Percentiles rank a stretch among this genome's conserved stretches.
Conservation (phyloP, 1,140 invertebrate species). For the Drosophila pallidifrons region DNA sequence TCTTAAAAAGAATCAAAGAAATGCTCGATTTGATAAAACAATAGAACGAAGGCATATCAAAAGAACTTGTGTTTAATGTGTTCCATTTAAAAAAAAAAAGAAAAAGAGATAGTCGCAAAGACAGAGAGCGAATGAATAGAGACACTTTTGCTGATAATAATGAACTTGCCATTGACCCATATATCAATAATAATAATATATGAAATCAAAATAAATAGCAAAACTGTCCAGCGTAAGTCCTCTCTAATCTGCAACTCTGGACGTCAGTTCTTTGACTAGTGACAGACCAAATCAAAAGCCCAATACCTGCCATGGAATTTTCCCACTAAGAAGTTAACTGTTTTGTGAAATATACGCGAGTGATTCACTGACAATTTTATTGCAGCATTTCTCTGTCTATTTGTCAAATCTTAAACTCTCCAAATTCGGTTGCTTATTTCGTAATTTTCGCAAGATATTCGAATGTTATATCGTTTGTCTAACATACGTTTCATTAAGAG, state of each 20-base stretch:
- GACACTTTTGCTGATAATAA: slow-evolving; percentile 22
- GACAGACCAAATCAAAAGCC: neutral
- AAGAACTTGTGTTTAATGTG: neutral
- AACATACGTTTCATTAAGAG: slow-evolving; percentile 11
- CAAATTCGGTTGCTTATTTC: too few relatives aligned
- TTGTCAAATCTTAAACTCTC: too few relatives aligned
- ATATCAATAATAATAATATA: slow-evolving; percentile 14
- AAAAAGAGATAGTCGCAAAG: neutral
- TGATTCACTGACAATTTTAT: slow-evolving; percentile 1
- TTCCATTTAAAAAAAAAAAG: neutral
- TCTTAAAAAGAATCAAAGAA: neutral
- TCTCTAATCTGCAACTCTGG: slow-evolving; percentile 1
- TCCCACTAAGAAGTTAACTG: neutral
- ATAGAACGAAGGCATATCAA: neutral
- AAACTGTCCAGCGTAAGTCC: slow-evolving; percentile 6
- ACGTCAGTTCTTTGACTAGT: neutral
- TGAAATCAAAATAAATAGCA: neutral
- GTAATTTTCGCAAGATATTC: too few relatives aligned
- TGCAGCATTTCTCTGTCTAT: neutral
- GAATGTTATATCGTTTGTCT: slow-evolving; percentile 12
- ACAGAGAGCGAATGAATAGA: neutral
- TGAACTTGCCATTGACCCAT: slow-evolving; percentile 42
- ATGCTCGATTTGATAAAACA: neutral
- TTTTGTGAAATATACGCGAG: neutral
- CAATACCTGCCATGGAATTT: slow-evolving; percentile 3